These are phyloP conservation scores for Aporophyla lueneburgensis DNA, from an alignment of 2,888 invertebrate genomes.

Conservation along the genomic window DNA sequence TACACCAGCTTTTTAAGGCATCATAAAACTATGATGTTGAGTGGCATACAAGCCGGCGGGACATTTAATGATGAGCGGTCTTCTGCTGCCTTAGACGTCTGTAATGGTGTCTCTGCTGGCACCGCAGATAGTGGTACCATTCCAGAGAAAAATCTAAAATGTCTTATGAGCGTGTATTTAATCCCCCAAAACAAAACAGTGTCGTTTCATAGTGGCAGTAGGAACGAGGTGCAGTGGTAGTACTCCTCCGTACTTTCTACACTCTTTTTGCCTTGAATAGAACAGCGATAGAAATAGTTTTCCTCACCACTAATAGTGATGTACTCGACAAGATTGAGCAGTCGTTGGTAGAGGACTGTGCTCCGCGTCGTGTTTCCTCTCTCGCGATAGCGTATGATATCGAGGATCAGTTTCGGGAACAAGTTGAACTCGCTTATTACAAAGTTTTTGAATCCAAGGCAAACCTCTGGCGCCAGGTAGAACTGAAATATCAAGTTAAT, in stretches of 20 bases:
- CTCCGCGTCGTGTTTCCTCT: background rate
- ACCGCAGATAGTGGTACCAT: background rate
- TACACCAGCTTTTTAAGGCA: background rate
- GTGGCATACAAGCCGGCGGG: background rate
- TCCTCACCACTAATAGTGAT: slow-evolving; percentile 3
- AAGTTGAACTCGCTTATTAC: background rate
- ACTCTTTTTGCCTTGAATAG: background rate
- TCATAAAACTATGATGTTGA: background rate
- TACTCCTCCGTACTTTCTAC: background rate
- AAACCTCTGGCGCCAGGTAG: slow-evolving; percentile 1
- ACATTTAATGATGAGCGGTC: background rate
- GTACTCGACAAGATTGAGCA: background rate
- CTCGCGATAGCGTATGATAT: background rate
- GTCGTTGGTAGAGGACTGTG: background rate
- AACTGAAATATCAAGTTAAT: slow-evolving; percentile 17
- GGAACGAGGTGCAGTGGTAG: background rate
- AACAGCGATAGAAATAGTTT: background rate
- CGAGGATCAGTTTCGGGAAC: background rate
- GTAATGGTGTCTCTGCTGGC: background rate
- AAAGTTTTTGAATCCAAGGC: background rate
- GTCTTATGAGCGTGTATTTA: background rate
- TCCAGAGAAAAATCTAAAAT: background rate
- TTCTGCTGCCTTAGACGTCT: background rate
- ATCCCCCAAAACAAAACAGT: background rate
- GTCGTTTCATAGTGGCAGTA: no score